A percentile compares a stretch with the other conserved stretches of the same genome.
Conservation (phyloP, 2,888 invertebrate genomes). For the Cantharis lateralis region DNA sequence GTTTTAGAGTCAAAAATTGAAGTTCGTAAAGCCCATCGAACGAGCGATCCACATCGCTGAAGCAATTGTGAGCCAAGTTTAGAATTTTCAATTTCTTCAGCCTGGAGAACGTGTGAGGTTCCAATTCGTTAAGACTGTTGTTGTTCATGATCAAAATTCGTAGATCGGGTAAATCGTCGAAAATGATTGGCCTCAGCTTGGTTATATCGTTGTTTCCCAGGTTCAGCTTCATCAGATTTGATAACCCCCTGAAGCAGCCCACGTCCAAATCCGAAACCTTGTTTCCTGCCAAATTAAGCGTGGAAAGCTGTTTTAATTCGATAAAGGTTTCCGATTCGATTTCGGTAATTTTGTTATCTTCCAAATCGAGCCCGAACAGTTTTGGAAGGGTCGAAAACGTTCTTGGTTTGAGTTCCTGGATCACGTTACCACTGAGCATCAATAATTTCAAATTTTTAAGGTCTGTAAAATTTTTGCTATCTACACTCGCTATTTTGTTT, state of each 20-base stretch:
- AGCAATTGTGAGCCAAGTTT: not conserved
- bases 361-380: not conserved
- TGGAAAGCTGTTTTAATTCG: not conserved
- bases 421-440: not conserved
- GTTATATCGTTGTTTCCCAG: not conserved
- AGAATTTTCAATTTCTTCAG: not conserved
- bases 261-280: not conserved
- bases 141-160: not conserved
- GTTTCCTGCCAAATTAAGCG: not conserved
- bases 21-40: not conserved
- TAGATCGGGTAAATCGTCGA: not conserved
- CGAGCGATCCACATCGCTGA: not conserved
- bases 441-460: not conserved
- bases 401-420: not conserved
- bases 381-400: not conserved
- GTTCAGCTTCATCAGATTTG: not conserved
- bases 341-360: not conserved
- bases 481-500: not conserved
- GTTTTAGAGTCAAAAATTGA: not conserved
- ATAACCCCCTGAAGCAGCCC: not conserved
- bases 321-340: not conserved
- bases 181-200: not conserved
- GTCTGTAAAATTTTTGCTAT: not conserved
- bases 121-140: not conserved
- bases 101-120: not conserved